Evolutionary conservation across 2,797 vertebrate species (phyloP).

Genomic region (Zalophus californianus): DNA sequence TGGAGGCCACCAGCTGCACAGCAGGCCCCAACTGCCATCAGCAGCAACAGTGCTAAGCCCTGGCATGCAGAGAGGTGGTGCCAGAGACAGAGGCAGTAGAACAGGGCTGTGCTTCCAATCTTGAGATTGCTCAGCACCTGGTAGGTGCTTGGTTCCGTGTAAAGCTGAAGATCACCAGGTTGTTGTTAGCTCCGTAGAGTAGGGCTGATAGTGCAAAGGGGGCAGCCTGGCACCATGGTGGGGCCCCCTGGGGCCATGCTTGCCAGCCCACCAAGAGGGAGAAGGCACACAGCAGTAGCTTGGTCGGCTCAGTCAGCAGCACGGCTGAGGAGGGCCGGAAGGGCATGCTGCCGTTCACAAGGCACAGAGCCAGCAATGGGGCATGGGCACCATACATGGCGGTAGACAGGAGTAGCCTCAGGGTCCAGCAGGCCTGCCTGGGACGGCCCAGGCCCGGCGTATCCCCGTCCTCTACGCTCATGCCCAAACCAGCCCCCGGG

Average conservation of each 20-base stretch:
- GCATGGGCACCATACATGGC: slow-evolving; percentile 95
- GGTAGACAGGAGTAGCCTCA: slow-evolving; percentile 92
- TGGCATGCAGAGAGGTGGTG: slow-evolving; percentile 88
- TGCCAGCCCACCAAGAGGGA: slow-evolving; percentile 85
- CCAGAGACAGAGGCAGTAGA: slow-evolving; percentile 92
- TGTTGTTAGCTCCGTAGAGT: slow-evolving; percentile 97
- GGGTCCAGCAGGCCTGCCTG: slow-evolving; percentile 88
- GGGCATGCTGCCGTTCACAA: slow-evolving; percentile 91
- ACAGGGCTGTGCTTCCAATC: slow-evolving; percentile 93
- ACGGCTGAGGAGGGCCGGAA: slow-evolving; percentile 94
- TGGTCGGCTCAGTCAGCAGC: slow-evolving; percentile 93
- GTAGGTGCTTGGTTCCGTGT: slow-evolving; percentile 98
- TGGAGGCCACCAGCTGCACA: slow-evolving; percentile 92
- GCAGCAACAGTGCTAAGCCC: slow-evolving; percentile 92
- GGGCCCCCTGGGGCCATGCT: slow-evolving; percentile 69
- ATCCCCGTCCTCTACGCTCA: slow-evolving; percentile 80
- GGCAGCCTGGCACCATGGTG: slow-evolving; percentile 82
- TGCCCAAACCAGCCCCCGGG: slow-evolving; percentile 49
- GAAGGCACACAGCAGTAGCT: slow-evolving; percentile 91
- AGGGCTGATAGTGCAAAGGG: slow-evolving; percentile 94
- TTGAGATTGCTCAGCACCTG: slow-evolving; percentile 97
- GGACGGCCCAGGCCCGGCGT: slow-evolving; percentile 71
- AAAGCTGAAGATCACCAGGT: slow-evolving; percentile 97
- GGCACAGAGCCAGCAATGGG: slow-evolving; percentile 93
- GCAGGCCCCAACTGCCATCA: slow-evolving; percentile 91